phyloP scores from a whole-genome alignment of 2,797 vertebrate genomes.

The Helarctos malayanus region DNA sequence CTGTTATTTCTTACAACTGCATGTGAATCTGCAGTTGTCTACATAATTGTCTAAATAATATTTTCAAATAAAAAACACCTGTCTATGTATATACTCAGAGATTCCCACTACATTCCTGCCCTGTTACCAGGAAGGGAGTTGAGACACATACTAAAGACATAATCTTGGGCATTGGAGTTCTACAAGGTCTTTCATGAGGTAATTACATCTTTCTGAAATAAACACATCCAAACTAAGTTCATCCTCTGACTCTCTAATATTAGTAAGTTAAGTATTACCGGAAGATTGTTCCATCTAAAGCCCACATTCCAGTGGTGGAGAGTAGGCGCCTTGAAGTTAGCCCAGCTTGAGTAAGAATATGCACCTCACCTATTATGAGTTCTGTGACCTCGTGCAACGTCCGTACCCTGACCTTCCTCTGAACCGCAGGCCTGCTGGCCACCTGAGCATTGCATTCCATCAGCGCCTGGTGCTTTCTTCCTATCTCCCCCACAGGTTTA shows the following conservation, averaged over 20 bases:
- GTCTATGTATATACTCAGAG: neutral
- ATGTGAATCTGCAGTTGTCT: neutral
- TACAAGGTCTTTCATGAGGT: neutral
- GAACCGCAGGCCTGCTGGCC: neutral
- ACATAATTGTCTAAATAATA: neutral
- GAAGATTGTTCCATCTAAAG: neutral
- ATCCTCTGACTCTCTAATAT: neutral
- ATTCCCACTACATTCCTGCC: neutral
- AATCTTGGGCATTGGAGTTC: neutral
- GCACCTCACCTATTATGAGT: neutral
- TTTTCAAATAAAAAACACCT: neutral
- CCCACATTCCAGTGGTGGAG: neutral
- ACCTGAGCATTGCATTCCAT: neutral
- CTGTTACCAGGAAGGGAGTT: neutral
- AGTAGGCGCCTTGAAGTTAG: neutral
- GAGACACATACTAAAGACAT: neutral
- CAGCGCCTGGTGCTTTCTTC: neutral
- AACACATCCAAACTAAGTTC: neutral
- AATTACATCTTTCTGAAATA: neutral
- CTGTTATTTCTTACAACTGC: neutral
- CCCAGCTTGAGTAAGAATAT: neutral
- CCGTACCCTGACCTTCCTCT: neutral
- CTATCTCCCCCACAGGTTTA: neutral
- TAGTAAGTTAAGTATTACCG: neutral
- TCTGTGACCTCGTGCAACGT: neutral